Evolutionary conservation across 92 coral and sea anemone genomes (phyloP), one percentile per base, ranked within the genome.

Genomic region (Anthopleura xanthogrammica): DNA sequence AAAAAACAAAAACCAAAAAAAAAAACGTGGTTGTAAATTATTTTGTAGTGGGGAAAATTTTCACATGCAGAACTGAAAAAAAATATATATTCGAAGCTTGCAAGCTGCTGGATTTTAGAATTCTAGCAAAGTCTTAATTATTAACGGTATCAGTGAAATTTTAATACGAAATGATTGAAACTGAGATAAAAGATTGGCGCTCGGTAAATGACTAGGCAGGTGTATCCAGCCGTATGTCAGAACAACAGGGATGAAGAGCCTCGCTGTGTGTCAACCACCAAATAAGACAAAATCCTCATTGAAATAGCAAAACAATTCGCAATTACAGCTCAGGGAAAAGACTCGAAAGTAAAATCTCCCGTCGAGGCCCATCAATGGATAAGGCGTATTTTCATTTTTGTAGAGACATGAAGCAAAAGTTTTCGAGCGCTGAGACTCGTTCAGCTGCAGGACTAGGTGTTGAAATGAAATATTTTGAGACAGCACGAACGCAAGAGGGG

Each of bases 91-190:
- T 11, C 7, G 74, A 62, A 62, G 9, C 70, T 10, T 7, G 41
- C 74, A 68, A 68, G 41, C 74, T 68, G 74, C 19, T 81, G 19
- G 29, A 29, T 65, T 54, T 41, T 24, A 24, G 16, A 60, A 16
- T 46, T 50, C 81, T 83, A 46, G 50, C 36, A 20, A 83, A 16
- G 75, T 41, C 73, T 89, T 72, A 86, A 89, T 89, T 55, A 80
- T 86, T 86, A 82, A 89, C 83, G 72, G 54, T 48, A 36, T 75
- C 52, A 87, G 41, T 89, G 78, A 86, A 89, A 86, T 86, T 86
- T 89, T 89, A 83, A 89, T 86, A 85, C 76, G 55, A 76, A 39
- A 41, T 81, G 87, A 82, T 89, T 82, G 90, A 82, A 72, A 83
- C 42, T 12, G 75, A 85, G 83, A 88, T 83, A 83, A 83, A 83